These are phyloP conservation scores for Oopsacas minuta DNA, from an alignment of 37 sponge, comb jelly and placozoan genomes.

Conservation along the genomic window DNA sequence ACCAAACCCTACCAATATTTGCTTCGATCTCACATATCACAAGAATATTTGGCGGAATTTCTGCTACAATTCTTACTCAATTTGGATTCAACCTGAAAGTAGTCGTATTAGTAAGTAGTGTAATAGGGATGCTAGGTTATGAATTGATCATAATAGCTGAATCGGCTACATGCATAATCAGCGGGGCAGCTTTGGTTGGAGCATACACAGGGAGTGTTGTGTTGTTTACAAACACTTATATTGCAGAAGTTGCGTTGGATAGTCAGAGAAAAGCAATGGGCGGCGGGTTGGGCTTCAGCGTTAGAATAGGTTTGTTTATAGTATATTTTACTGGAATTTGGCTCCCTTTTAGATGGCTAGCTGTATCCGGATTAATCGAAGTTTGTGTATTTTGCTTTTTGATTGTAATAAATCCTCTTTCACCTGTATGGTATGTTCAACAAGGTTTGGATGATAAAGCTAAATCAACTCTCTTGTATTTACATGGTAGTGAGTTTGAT, in stretches of 20 bases:
- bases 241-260: background rate
- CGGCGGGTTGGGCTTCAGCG: background rate
- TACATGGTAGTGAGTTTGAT: constrained; percentile 8
- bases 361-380: background rate
- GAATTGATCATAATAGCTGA: background rate
- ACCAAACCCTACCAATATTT: background rate
- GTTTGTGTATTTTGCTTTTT: background rate
- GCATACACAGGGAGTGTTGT: background rate
- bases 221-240: background rate
- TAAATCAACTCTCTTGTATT: background rate
- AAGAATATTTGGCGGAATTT: background rate
- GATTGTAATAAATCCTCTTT: background rate
- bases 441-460: background rate
- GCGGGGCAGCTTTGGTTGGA: background rate
- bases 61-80: background rate
- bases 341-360: background rate
- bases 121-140: background rate
- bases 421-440: background rate
- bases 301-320: background rate
- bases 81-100: background rate
- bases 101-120: background rate
- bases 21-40: background rate
- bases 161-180: background rate
- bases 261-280: background rate
- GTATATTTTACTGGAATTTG: background rate